phyloP scores from a whole-genome alignment of 23 tunicate genomes.

The Ciona savignyi region DNA sequence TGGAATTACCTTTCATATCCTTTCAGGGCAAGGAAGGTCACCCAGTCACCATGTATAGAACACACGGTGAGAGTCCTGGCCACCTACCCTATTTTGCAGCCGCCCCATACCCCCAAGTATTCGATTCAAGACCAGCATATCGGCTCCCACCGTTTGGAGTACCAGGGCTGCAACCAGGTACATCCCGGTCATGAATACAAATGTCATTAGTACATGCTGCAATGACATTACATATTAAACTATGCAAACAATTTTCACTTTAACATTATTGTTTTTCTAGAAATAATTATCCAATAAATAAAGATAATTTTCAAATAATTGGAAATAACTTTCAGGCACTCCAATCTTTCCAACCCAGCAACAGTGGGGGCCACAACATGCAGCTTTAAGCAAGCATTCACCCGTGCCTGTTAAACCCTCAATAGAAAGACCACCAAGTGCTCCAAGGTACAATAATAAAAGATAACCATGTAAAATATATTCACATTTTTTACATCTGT shows the following conservation, averaged over 20 bases:
- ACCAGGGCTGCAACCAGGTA: conserved; percentile 14
- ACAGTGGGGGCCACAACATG: conserved; percentile 11
- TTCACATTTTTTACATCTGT: too few relatives aligned
- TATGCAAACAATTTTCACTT: too few relatives aligned
- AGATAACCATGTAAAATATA: too few relatives aligned
- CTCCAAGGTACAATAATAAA: conserved; percentile 42
- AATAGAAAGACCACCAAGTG: conserved; percentile 25
- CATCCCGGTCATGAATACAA: too few relatives aligned
- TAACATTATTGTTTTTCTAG: too few relatives aligned
- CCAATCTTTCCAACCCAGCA: conserved; percentile 15
- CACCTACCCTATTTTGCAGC: conserved; percentile 21
- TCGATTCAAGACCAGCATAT: conserved; percentile 27
- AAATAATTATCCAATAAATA: too few relatives aligned
- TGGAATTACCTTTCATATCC: not conserved
- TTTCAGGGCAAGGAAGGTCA: conserved; percentile 5
- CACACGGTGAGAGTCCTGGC: conserved; percentile 23
- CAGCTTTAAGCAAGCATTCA: conserved; percentile 13
- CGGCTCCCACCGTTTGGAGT: conserved; percentile 9
- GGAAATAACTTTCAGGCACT: not conserved
- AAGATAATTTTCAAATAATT: too few relatives aligned
- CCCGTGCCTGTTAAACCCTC: conserved; percentile 21
- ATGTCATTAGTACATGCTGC: too few relatives aligned
- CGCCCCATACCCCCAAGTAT: conserved; percentile 11
- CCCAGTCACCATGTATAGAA: conserved; percentile 3
- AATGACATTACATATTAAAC: too few relatives aligned